Percentiles rank a stretch among this genome's conserved stretches.
Evolutionary conservation across 1,140 invertebrate species (phyloP).

Genomic region (Sycobia sp.): DNA sequence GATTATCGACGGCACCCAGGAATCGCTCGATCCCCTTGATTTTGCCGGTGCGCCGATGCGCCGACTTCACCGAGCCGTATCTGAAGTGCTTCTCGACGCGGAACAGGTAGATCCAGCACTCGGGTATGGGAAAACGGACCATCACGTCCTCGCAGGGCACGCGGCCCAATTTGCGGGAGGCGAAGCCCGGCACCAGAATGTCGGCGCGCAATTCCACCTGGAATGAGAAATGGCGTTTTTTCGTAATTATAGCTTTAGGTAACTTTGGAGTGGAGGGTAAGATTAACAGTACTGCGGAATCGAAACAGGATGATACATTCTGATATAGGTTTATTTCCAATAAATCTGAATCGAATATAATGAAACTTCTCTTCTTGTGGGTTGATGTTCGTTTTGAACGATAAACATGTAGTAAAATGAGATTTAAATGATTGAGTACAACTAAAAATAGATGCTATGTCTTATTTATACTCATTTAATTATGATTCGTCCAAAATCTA

Average conservation of each 20-base stretch:
- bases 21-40: constrained; percentile 94
- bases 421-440: too few species aligned
- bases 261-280: too few species aligned
- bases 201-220: constrained; percentile 92
- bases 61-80: constrained; percentile 98
- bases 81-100: constrained; percentile 97
- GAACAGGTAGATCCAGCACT: constrained; percentile 99
- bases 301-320: too few species aligned
- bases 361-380: too few species aligned
- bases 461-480: neutral
- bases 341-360: too few species aligned
- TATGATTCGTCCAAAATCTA: too few species aligned
- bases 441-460: neutral
- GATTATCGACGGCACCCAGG: constrained; percentile 87
- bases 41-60: constrained; percentile 89
- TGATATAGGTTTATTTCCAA: too few species aligned
- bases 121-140: constrained; percentile 96
- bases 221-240: too few species aligned
- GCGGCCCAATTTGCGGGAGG: constrained; percentile 90
- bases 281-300: too few species aligned
- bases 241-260: too few species aligned
- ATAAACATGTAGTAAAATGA: too few species aligned
- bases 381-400: too few species aligned
- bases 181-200: constrained; percentile 94
- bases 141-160: constrained; percentile 98